Evolutionary conservation across 2,888 invertebrate species (phyloP), one percentile per base, ranked within the genome.

Genomic region (Heliconius charithonia): DNA sequence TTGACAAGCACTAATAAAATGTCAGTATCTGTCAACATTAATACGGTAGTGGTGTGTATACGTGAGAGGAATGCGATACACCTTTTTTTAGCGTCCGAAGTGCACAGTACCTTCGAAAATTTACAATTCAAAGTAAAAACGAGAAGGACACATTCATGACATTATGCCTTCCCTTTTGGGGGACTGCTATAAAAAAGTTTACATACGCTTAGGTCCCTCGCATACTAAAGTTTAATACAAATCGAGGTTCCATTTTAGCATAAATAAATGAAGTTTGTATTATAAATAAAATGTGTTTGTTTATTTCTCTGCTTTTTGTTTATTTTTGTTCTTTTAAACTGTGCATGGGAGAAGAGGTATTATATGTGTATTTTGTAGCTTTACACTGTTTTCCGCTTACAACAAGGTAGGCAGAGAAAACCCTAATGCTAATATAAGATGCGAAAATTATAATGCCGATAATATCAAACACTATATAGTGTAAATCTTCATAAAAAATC

Each of bases 101-200:
- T 59, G 59, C 63, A 66, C 32, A 16, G 51, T 77, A 41, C 72
- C 73, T 77, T 77, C n/a, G 41, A n/a, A 41, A 77, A 77, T 77
- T 77, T 77, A 32, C 77, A 77, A 77, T 77, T 77, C 77, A 73
- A 67, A 65, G 77, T 73, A 72, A 79, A 79, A 76, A 72, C 29
- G 73, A 76, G 65, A 59, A 73, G 41, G 73, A n/a, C 59, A 32
- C 56, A 73, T 73, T 41, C 67, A 69, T 78, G 77, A 79, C 75
- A 73, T 79, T 77, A 73, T 67, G 70, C 67, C 74, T 75, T 76
- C 45, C 73, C 65, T 63, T 67, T 25, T 70, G 29, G 74, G 76
- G 72, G 72, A 79, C 73, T 45, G 67, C 32, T 25, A 76, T 79
- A 76, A 79, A 79, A 76, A 79, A 76, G 69, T 79, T 79, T 76